A percentile compares a stretch with the other conserved stretches of the same genome.
Evolutionary conservation across 1,140 invertebrate species (phyloP).

Genomic region (Heliothis virescens): DNA sequence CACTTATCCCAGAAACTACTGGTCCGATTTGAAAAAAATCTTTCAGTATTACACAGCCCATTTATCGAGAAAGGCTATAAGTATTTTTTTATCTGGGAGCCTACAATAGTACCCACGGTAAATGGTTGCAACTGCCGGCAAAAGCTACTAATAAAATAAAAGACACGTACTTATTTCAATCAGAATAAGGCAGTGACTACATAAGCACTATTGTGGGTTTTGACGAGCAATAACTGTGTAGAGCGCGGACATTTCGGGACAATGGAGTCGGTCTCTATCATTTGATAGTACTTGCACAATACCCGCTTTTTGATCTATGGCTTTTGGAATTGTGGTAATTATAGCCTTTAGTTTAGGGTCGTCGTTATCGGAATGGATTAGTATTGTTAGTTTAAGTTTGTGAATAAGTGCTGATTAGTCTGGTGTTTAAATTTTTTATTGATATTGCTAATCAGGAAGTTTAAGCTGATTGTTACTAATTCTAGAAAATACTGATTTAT

Average conservation of each 20-base stretch:
- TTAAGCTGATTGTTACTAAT: too few relatives aligned
- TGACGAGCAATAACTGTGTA: conserved; percentile 55
- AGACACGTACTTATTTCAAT: background rate
- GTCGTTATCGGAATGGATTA: background rate
- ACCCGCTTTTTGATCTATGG: conserved; percentile 28
- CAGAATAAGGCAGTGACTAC: conserved; percentile 47
- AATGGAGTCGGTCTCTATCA: conserved; percentile 48
- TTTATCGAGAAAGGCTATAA: too few relatives aligned
- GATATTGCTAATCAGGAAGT: too few relatives aligned
- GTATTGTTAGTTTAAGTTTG: background rate
- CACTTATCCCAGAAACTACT: too few relatives aligned
- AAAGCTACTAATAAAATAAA: background rate
- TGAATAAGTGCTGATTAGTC: too few relatives aligned
- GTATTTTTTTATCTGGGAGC: too few relatives aligned
- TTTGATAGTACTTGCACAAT: conserved; percentile 27
- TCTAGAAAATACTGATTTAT: too few relatives aligned
- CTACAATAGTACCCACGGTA: too few relatives aligned
- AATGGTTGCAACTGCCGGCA: background rate
- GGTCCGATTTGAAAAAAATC: too few relatives aligned
- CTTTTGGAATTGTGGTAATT: conserved; percentile 18
- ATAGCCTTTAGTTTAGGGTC: background rate
- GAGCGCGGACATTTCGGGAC: conserved; percentile 49
- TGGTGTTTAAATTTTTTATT: too few relatives aligned
- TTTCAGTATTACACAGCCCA: too few relatives aligned
- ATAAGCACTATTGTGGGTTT: conserved; percentile 54